Percentiles rank a stretch among this genome's conserved stretches.
These are phyloP conservation scores for Diarsia mendica DNA, from an alignment of 2,888 invertebrate species.

Conservation along the genomic window DNA sequence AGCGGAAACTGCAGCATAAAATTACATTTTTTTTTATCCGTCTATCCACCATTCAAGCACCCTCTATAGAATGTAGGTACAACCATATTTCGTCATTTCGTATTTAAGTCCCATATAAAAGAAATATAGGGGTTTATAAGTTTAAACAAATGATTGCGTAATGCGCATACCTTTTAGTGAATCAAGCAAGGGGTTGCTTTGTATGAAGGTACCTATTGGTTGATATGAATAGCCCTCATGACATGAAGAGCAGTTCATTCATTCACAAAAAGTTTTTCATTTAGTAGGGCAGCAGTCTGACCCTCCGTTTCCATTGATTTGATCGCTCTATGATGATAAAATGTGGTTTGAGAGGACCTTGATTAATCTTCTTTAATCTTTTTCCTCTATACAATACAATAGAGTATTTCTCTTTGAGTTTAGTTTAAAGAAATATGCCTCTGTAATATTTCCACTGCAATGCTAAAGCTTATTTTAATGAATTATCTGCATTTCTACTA, in stretches of 20 bases:
- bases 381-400: conserved; percentile 1
- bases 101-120: conserved; percentile 5
- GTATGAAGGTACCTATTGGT: conserved; percentile 7
- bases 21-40: no score
- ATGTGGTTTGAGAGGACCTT: conserved; percentile 1
- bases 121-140: conserved; percentile 2
- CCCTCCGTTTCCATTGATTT: conserved; percentile 29
- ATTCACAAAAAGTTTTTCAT: conserved; percentile 21
- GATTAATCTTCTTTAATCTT: conserved; percentile 21
- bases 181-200: conserved; percentile 25
- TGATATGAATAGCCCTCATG: conserved; percentile 16
- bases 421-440: background rate
- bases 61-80: background rate
- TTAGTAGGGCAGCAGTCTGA: background rate
- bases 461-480: background rate
- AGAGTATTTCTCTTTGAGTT: conserved; percentile 6
- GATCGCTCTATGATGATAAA: conserved; percentile 23
- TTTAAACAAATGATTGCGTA: conserved; percentile 16
- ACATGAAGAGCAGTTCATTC: conserved; percentile 11
- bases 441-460: conserved; percentile 15
- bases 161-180: conserved; percentile 31
- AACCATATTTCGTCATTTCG: background rate
- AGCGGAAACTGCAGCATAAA: no score
- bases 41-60: background rate
- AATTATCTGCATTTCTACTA: background rate